Conservation (phyloP, 2,888 invertebrate genomes). For the Troides helena region DNA sequence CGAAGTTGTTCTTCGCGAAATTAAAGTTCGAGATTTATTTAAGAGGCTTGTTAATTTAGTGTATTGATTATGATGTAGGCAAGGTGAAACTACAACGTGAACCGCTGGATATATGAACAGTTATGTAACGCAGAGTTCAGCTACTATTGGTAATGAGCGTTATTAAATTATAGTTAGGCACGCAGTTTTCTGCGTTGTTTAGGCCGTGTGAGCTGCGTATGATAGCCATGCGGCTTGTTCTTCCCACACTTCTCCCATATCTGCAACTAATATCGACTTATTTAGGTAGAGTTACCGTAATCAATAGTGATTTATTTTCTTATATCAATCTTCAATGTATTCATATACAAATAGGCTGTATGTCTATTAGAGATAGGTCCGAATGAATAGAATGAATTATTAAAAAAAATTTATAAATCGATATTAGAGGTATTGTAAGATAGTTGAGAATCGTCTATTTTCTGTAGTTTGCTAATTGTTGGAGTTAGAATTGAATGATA, state of each 20-base stretch:
- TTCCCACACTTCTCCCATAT: slow-evolving; percentile 41
- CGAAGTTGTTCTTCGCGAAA: slow-evolving; percentile 2
- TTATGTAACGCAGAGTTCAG: slow-evolving; percentile 37
- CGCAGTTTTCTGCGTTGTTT: slow-evolving; percentile 43
- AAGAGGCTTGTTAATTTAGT: slow-evolving; percentile 16
- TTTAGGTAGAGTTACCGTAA: slow-evolving; percentile 49
- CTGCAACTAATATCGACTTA: slow-evolving; percentile 33
- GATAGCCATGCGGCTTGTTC: slow-evolving; percentile 54
- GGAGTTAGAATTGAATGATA: slow-evolving; percentile 52
- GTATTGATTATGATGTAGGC: not conserved
- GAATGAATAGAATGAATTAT: slow-evolving; percentile 56
- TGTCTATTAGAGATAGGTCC: slow-evolving; percentile 50
- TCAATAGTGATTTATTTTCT: slow-evolving; percentile 65
- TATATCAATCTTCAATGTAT: slow-evolving; percentile 49
- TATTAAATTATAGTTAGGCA: slow-evolving; percentile 37
- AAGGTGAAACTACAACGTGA: not conserved
- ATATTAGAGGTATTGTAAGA: slow-evolving; percentile 37
- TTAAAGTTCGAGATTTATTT: slow-evolving; percentile 7
- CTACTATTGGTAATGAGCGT: slow-evolving; percentile 35
- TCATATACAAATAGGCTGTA: slow-evolving; percentile 37
- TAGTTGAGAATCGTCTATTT: slow-evolving; percentile 67
- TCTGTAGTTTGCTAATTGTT: slow-evolving; percentile 65
- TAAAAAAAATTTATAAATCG: slow-evolving; percentile 43
- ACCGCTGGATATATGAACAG: slow-evolving; percentile 9
- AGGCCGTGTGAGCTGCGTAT: slow-evolving; percentile 59